These are phyloP conservation scores for Melinopterus prodromus DNA, from an alignment of 2,888 invertebrate species.

Conservation along the genomic window DNA sequence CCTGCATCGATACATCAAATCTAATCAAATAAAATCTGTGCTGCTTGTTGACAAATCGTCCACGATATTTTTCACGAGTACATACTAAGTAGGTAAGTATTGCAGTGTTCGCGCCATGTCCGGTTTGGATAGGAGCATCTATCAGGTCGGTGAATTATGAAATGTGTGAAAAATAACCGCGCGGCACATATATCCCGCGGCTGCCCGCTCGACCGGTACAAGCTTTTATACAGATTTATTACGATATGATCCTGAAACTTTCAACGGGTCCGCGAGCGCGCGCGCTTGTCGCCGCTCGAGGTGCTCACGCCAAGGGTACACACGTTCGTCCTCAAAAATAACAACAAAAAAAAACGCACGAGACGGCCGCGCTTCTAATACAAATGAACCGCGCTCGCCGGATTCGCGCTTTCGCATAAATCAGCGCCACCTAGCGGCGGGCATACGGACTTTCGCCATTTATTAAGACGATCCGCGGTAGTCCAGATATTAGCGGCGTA, in stretches of 20 bases:
- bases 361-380: background rate
- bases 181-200: slow-evolving; percentile 20
- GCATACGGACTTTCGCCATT: background rate
- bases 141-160: slow-evolving; percentile 18
- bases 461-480: background rate
- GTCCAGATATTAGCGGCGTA: background rate
- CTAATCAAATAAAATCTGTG: no score
- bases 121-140: slow-evolving; percentile 4
- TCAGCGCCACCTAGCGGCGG: background rate
- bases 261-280: background rate
- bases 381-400: background rate
- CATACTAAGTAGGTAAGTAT: background rate
- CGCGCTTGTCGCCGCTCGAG: background rate
- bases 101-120: slow-evolving; percentile 9
- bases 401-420: no score
- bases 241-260: slow-evolving; percentile 4
- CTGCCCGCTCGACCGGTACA: slow-evolving; percentile 15
- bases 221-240: slow-evolving; percentile 14
- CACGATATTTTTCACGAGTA: background rate
- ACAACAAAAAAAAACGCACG: background rate
- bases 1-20: no score
- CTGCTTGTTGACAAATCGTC: no score
- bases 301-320: background rate
- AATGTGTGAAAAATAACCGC: slow-evolving; percentile 24
- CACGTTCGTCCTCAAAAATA: background rate